phyloP scores from a whole-genome alignment of 1,140 invertebrate genomes.

The Chelonus insularis region DNA sequence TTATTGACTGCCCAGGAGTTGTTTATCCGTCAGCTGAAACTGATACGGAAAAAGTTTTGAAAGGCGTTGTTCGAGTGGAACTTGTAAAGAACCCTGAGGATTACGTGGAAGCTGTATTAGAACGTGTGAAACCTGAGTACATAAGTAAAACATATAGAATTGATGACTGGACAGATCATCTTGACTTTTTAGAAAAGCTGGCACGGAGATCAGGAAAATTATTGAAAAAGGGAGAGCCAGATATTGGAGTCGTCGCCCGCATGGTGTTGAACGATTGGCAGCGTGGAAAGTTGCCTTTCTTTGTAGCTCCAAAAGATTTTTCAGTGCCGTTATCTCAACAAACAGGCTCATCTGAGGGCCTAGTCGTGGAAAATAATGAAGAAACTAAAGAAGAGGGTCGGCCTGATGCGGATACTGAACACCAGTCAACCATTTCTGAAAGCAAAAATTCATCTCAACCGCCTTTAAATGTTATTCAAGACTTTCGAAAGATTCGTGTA shows the following conservation, averaged over 20 bases:
- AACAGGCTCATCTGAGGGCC: conserved; percentile 24
- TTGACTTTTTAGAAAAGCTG: conserved; percentile 92
- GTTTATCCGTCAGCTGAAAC: conserved; percentile 93
- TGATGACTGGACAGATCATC: conserved; percentile 73
- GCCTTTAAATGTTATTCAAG: conserved; percentile 70
- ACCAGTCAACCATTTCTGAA: conserved; percentile 31
- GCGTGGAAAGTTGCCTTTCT: conserved; percentile 94
- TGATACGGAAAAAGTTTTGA: conserved; percentile 95
- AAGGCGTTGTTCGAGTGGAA: conserved; percentile 94
- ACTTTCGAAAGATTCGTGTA: conserved; percentile 81
- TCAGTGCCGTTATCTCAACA: too few species aligned
- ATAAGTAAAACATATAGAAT: conserved; percentile 91
- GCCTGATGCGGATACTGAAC: conserved; percentile 26
- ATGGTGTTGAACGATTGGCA: conserved; percentile 99
- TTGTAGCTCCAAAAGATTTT: conserved; percentile 85
- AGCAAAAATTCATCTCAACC: too few species aligned
- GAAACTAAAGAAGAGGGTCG: conserved; percentile 28
- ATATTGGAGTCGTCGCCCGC: conserved; percentile 83
- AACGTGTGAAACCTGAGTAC: conserved; percentile 89
- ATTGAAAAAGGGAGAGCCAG: conserved; percentile 94
- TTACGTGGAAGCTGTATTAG: conserved; percentile 85
- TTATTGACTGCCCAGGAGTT: conserved; percentile 99
- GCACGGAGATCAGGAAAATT: conserved; percentile 86
- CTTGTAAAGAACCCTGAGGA: conserved; percentile 93
- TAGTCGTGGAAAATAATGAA: conserved; percentile 30